Conservation (phyloP, 1,140 invertebrate species). For the Aradophagus sp. region DNA sequence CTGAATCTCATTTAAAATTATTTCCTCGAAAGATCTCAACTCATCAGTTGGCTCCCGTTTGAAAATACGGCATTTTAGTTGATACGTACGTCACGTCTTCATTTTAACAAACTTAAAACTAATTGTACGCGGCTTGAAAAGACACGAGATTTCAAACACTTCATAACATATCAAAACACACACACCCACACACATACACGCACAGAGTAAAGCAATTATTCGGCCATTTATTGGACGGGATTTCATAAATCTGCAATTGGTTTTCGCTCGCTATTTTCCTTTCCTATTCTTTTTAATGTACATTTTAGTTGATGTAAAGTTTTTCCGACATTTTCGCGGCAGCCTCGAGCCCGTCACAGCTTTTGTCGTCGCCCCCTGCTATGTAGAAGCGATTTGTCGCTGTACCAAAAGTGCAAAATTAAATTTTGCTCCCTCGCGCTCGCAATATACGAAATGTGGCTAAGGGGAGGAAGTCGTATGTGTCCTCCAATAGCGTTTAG, state of each 20-base stretch:
- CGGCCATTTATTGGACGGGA: background rate
- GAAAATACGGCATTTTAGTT: conserved; percentile 4
- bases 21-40: too few species aligned
- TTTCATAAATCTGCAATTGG: conserved; percentile 25
- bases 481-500: conserved; percentile 74
- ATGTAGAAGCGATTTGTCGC: conserved; percentile 65
- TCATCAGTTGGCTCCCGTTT: too few species aligned
- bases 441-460: conserved; percentile 67
- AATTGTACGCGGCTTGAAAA: conserved; percentile 5
- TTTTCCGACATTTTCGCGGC: conserved; percentile 51
- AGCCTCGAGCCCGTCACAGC: conserved; percentile 51
- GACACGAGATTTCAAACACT: too few species aligned
- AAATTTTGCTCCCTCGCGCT: conserved; percentile 72
- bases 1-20: too few species aligned
- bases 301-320: conserved; percentile 56
- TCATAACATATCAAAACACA: too few species aligned
- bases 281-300: conserved; percentile 55
- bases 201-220: conserved; percentile 18
- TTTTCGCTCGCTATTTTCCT: conserved; percentile 34
- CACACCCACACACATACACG: too few species aligned
- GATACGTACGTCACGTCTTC: background rate
- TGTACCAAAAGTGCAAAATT: conserved; percentile 75
- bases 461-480: conserved; percentile 53
- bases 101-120: conserved; percentile 12
- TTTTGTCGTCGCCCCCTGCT: conserved; percentile 55